A percentile compares a stretch with the other conserved stretches of the same genome.
These are phyloP conservation scores for Adelosebastes latens DNA, from an alignment of 2,797 vertebrate species.

Conservation along the genomic window DNA sequence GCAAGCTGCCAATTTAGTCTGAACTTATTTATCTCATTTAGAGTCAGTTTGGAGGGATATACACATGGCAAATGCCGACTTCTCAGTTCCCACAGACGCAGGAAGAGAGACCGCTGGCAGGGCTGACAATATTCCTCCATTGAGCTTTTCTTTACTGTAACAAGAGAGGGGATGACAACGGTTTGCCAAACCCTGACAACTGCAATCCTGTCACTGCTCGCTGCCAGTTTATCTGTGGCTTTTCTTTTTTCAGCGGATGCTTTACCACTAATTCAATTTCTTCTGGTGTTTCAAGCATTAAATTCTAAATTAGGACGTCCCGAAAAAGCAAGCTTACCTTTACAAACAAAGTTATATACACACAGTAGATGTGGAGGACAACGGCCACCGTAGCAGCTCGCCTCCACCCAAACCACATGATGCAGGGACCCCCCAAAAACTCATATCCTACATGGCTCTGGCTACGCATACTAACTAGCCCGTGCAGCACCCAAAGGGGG, in stretches of 20 bases:
- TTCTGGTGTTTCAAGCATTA: slow-evolving; percentile 57
- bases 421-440: slow-evolving; percentile 65
- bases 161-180: slow-evolving; percentile 62
- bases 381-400: slow-evolving; percentile 29
- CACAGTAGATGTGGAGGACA: slow-evolving; percentile 6
- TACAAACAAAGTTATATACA: slow-evolving; percentile 7
- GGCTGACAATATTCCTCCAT: slow-evolving; percentile 51
- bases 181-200: slow-evolving; percentile 70
- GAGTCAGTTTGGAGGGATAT: slow-evolving; percentile 67
- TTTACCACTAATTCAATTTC: slow-evolving; percentile 60
- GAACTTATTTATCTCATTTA: slow-evolving; percentile 79
- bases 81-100: slow-evolving; percentile 64
- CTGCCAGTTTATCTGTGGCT: slow-evolving; percentile 64
- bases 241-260: slow-evolving; percentile 24
- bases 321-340: slow-evolving; percentile 30
- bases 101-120: slow-evolving; percentile 58
- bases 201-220: slow-evolving; percentile 60
- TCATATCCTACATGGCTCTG: slow-evolving; percentile 48
- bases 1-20: slow-evolving; percentile 75
- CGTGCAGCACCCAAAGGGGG: slow-evolving; percentile 52
- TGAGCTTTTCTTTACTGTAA: slow-evolving; percentile 69
- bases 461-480: slow-evolving; percentile 64
- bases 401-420: slow-evolving; percentile 57
- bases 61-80: slow-evolving; percentile 58
- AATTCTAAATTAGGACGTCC: slow-evolving; percentile 48